These are phyloP conservation scores for Caenorhabditis briggsae DNA, from an alignment of 1,140 invertebrate genomes.

Conservation along the genomic window DNA sequence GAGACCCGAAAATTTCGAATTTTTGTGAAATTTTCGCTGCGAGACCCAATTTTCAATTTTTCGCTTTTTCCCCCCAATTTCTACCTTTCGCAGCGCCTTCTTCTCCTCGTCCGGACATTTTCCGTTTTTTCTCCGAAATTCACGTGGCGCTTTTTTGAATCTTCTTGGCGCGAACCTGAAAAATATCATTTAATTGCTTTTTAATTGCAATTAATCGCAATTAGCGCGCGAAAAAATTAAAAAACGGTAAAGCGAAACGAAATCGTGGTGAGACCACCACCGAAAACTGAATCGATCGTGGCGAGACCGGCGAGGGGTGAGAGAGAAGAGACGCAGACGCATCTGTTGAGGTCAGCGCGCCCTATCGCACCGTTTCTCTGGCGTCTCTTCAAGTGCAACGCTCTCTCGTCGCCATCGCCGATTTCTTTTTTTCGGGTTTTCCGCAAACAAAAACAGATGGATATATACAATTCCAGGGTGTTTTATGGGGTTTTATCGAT, in stretches of 20 bases:
- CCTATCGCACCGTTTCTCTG: background rate
- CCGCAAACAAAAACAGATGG: background rate
- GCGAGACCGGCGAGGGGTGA: slow-evolving; percentile 43
- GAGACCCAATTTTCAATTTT: too few species aligned
- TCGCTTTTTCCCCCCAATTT: too few species aligned
- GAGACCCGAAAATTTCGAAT: too few species aligned
- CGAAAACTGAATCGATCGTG: slow-evolving; percentile 14
- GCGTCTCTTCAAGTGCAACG: background rate
- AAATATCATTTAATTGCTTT: background rate
- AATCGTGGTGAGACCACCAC: background rate
- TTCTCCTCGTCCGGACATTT: background rate
- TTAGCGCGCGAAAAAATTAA: too few species aligned
- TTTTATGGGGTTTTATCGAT: too few species aligned
- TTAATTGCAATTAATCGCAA: background rate
- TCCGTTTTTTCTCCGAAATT: background rate
- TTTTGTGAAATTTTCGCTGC: too few species aligned
- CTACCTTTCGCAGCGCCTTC: too few species aligned
- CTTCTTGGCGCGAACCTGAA: background rate
- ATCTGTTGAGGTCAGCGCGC: background rate
- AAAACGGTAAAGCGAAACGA: slow-evolving; percentile 8
- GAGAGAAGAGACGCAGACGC: background rate
- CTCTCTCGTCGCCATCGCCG: background rate
- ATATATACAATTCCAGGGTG: too few species aligned
- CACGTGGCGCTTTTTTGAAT: too few species aligned
- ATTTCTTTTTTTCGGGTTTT: background rate